Conservation (phyloP, 23 tunicate species). For the Diplosoma virens region DNA sequence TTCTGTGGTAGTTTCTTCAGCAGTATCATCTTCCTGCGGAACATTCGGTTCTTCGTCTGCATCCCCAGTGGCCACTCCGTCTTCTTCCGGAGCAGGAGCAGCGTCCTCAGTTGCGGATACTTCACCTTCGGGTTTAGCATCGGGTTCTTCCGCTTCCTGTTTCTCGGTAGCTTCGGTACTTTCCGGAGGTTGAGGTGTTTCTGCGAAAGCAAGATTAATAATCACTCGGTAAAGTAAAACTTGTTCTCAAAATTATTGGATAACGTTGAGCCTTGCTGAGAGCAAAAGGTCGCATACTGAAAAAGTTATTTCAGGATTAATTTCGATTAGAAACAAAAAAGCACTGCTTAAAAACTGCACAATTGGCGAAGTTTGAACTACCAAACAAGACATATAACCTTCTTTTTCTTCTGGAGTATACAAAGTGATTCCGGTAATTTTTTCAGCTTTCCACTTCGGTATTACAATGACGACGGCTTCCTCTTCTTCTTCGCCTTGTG, state of each 20-base stretch:
- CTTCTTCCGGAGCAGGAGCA: constrained; percentile 35
- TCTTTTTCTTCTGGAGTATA: constrained; percentile 44
- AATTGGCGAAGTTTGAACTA: no score
- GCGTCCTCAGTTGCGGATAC: neutral
- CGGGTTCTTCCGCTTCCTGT: constrained; percentile 24
- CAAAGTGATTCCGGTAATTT: constrained; percentile 82
- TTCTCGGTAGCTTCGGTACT: neutral
- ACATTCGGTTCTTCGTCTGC: neutral
- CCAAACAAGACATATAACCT: neutral
- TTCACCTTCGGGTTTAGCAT: constrained; percentile 3
- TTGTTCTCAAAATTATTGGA: no score
- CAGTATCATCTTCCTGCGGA: constrained; percentile 20
- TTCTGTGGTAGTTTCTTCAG: constrained; percentile 11
- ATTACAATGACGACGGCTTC: constrained; percentile 67
- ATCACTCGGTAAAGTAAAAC: neutral
- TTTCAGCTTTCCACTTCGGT: constrained; percentile 98
- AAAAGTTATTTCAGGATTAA: no score
- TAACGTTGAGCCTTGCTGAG: no score
- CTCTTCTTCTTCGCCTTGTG: constrained; percentile 88
- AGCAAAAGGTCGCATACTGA: no score
- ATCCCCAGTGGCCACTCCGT: constrained; percentile 4
- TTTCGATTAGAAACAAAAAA: no score
- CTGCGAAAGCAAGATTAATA: neutral
- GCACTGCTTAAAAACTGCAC: no score
- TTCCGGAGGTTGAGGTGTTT: constrained; percentile 3